phyloP scores from a whole-genome alignment of 2,113 vertebrate species.

The Chionis minor region DNA sequence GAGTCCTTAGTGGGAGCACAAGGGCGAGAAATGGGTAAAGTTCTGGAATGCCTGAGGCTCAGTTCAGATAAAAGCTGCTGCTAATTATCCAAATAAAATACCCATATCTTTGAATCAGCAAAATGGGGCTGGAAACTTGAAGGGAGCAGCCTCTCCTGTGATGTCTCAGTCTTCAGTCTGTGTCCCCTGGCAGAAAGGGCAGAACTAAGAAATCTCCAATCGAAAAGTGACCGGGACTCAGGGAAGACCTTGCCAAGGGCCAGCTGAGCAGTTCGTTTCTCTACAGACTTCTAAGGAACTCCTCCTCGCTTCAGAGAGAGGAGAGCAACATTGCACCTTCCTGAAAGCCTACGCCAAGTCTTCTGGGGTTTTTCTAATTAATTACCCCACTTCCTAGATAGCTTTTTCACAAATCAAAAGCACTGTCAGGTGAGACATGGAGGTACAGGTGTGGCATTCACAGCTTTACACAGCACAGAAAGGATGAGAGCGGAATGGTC shows the following conservation, averaged over 20 bases:
- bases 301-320: neutral
- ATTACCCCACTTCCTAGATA: neutral
- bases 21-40: neutral
- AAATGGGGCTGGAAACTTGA: neutral
- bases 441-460: neutral
- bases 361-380: neutral
- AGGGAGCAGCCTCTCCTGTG: neutral
- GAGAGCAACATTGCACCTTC: neutral
- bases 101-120: neutral
- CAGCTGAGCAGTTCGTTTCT: neutral
- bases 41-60: neutral
- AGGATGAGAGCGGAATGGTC: accelerated
- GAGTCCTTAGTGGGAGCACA: neutral
- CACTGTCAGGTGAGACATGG: neutral
- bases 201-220: neutral
- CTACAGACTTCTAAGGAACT: neutral
- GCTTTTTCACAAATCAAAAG: neutral
- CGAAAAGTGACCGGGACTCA: neutral
- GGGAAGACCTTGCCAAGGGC: neutral
- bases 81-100: conserved; percentile 26
- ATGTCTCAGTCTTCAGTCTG: neutral
- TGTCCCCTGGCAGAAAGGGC: neutral
- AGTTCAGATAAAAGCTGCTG: conserved; percentile 1
- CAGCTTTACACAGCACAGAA: neutral
- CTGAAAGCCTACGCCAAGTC: neutral